Evolutionary conservation across 2,113 vertebrate genomes (phyloP).

Genomic region (Holacanthus passer): DNA sequence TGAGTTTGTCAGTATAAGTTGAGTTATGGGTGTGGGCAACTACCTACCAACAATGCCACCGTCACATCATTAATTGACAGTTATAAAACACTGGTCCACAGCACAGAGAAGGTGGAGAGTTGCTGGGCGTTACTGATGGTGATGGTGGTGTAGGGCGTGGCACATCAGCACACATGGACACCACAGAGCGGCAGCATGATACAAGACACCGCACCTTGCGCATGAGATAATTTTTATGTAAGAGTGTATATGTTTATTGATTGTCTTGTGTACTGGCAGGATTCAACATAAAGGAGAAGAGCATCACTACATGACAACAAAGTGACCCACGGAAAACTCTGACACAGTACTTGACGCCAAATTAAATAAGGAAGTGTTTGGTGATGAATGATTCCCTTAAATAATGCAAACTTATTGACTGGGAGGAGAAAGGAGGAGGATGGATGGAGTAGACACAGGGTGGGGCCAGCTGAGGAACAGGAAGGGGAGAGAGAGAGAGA

Average conservation of each 20-base stretch:
- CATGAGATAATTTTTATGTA: neutral
- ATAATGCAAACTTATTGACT: neutral
- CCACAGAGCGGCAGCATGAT: conserved; percentile 37
- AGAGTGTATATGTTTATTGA: neutral
- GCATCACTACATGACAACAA: neutral
- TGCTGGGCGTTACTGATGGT: neutral
- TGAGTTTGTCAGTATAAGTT: neutral
- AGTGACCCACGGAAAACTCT: neutral
- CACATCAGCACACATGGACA: conserved; percentile 43
- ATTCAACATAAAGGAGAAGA: conserved; percentile 10
- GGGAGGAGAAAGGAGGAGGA: conserved; percentile 24
- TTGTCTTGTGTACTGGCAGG: neutral
- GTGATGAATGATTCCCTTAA: neutral
- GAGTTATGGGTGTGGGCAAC: neutral
- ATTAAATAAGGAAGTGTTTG: neutral
- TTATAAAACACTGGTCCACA: neutral
- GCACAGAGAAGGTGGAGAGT: conserved; percentile 8
- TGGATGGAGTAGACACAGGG: conserved; percentile 59
- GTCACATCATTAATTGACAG: neutral
- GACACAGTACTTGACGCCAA: neutral
- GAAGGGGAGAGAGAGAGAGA: conserved; percentile 26
- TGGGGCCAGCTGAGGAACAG: conserved; percentile 52
- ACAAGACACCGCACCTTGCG: conserved; percentile 27
- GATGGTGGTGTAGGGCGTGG: conserved; percentile 77
- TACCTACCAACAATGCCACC: neutral